phyloP scores from a whole-genome alignment of 2,797 vertebrate genomes.

The Alfaro cultratus region DNA sequence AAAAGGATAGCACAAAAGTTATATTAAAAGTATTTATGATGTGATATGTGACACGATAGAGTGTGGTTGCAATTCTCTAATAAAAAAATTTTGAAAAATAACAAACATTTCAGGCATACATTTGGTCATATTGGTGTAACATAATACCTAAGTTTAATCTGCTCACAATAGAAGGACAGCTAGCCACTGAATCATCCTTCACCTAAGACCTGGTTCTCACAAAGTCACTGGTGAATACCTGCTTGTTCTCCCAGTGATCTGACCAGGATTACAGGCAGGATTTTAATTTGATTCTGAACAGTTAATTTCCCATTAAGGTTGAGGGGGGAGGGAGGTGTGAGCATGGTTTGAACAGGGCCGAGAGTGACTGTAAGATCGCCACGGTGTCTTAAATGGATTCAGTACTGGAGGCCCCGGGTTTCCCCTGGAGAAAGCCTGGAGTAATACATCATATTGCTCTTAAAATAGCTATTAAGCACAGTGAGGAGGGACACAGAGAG shows the following conservation, averaged over 20 bases:
- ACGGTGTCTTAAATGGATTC: slow-evolving; percentile 69
- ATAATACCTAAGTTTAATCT: not conserved
- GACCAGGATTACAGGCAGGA: slow-evolving; percentile 30
- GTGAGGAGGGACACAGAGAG: slow-evolving; percentile 48
- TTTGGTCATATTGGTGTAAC: not conserved
- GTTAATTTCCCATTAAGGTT: slow-evolving; percentile 60
- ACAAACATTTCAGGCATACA: not conserved
- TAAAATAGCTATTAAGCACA: slow-evolving; percentile 79
- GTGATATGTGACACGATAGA: not conserved
- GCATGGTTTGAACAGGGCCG: slow-evolving; percentile 51
- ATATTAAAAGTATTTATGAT: not conserved
- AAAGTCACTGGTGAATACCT: slow-evolving; percentile 1
- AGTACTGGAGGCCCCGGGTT: slow-evolving; percentile 60
- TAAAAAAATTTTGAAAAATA: not conserved
- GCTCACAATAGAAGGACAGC: not conserved
- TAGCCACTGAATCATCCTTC: slow-evolving; percentile 16
- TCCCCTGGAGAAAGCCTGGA: slow-evolving; percentile 68
- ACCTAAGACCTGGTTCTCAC: slow-evolving; percentile 13
- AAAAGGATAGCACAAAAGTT: not conserved
- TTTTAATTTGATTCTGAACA: slow-evolving; percentile 45
- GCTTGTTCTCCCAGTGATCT: slow-evolving; percentile 28
- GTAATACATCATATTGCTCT: slow-evolving; percentile 83
- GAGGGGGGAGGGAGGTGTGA: slow-evolving; percentile 2
- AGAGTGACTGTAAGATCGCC: slow-evolving; percentile 60
- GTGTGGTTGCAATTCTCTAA: not conserved